phyloP scores from a whole-genome alignment of 2,797 vertebrate species.

The Tenualosa ilisha region DNA sequence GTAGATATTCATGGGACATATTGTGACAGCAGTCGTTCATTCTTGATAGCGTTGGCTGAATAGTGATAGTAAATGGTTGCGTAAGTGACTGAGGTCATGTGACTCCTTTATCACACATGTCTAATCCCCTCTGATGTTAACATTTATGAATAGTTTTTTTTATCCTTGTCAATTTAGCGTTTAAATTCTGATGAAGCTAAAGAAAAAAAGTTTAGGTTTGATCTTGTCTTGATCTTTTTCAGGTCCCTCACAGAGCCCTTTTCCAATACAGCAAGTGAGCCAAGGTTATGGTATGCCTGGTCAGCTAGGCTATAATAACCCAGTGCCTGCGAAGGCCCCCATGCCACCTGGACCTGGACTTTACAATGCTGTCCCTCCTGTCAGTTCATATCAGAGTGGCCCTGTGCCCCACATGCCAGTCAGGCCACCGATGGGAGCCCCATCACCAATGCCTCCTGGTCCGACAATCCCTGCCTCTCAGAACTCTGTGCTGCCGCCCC shows the following conservation, averaged over 20 bases:
- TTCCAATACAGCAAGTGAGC: conserved; percentile 72
- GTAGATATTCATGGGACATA: not conserved
- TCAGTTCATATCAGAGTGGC: conserved; percentile 75
- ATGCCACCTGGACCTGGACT: conserved; percentile 73
- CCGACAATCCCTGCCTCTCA: conserved; percentile 59
- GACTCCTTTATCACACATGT: not conserved
- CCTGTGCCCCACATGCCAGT: conserved; percentile 70
- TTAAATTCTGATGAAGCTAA: no score
- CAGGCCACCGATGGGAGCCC: conserved; percentile 71
- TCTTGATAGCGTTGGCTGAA: not conserved
- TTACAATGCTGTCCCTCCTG: conserved; percentile 70
- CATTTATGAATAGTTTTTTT: no score
- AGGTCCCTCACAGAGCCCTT: conserved; percentile 88
- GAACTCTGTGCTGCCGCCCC: conserved; percentile 73
- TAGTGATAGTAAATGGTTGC: not conserved
- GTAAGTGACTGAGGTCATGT: not conserved
- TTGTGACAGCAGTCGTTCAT: not conserved
- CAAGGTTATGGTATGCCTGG: conserved; percentile 73
- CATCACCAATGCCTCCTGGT: conserved; percentile 68
- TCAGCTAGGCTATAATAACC: conserved; percentile 75
- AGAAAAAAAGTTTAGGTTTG: no score
- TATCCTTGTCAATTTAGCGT: no score
- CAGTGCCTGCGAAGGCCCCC: conserved; percentile 75
- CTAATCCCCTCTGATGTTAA: no score
- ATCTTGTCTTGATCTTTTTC: conserved; percentile 22